A percentile compares a stretch with the other conserved stretches of the same genome.
Evolutionary conservation across 2,888 invertebrate genomes (phyloP).

Genomic region (Eudiplozoon nipponicum): DNA sequence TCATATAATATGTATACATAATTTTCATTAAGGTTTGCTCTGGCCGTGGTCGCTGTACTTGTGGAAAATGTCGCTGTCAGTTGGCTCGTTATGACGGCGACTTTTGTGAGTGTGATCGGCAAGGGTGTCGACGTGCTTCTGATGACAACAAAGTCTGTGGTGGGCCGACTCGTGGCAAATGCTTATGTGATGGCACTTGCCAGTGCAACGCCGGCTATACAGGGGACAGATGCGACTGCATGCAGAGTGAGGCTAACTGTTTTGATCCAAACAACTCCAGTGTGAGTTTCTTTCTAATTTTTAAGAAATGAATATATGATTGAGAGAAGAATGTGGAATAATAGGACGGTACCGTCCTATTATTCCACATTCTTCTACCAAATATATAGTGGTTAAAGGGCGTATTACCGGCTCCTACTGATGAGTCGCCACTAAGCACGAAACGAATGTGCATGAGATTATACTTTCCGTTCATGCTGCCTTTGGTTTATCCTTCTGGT

Average conservation of each 20-base stretch:
- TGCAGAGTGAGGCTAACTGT: neutral
- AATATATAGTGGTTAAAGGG: no score
- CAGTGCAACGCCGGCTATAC: conserved; percentile 7
- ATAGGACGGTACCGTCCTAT: no score
- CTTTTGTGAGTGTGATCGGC: conserved; percentile 10
- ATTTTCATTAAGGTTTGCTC: neutral
- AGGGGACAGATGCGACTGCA: conserved; percentile 10
- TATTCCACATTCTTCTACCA: no score
- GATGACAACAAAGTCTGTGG: conserved; percentile 14
- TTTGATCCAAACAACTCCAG: no score
- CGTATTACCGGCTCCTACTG: no score
- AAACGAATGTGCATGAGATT: no score
- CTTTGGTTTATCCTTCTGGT: no score
- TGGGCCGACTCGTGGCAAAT: conserved; percentile 5
- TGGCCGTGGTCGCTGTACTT: conserved; percentile 12
- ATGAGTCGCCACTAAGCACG: no score
- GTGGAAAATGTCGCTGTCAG: conserved; percentile 10
- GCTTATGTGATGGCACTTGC: conserved; percentile 8
- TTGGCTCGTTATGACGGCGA: conserved; percentile 5
- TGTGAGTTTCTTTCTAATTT: no score
- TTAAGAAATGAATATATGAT: no score
- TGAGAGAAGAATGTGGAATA: no score
- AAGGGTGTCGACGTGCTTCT: conserved; percentile 11
- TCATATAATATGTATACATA: neutral
- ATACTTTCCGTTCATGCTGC: no score